Percentiles rank a stretch among this genome's conserved stretches.
Conservation (phyloP, 2,797 vertebrate species). For the Rhinophrynus dorsalis region DNA sequence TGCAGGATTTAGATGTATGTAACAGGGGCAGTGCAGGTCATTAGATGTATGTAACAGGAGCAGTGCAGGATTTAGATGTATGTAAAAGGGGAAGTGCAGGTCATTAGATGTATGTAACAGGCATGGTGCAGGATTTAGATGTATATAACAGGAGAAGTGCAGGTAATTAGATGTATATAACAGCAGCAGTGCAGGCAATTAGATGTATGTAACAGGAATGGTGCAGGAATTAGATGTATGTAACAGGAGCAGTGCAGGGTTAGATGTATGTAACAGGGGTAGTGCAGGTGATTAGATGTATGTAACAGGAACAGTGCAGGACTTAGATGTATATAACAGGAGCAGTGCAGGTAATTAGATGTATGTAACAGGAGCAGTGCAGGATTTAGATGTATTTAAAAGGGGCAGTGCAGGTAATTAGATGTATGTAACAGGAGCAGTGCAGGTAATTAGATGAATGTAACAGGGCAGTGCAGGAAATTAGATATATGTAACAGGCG, state of each 20-base stretch:
- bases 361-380: background rate
- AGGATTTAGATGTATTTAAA: background rate
- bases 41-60: no score
- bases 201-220: background rate
- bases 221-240: background rate
- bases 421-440: background rate
- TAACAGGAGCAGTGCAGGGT: background rate
- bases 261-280: no score
- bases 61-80: no score
- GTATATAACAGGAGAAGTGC: background rate
- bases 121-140: no score
- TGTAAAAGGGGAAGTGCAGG: no score
- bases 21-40: no score
- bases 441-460: no score
- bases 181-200: background rate
- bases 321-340: background rate
- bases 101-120: no score
- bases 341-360: background rate
- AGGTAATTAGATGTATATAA: background rate
- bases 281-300: background rate
- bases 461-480: no score
- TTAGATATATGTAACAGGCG: no score
- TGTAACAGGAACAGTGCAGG: background rate
- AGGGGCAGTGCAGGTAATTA: no score
- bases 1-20: no score